Conservation (phyloP, 2,888 invertebrate genomes). For the Elmis aenea region DNA sequence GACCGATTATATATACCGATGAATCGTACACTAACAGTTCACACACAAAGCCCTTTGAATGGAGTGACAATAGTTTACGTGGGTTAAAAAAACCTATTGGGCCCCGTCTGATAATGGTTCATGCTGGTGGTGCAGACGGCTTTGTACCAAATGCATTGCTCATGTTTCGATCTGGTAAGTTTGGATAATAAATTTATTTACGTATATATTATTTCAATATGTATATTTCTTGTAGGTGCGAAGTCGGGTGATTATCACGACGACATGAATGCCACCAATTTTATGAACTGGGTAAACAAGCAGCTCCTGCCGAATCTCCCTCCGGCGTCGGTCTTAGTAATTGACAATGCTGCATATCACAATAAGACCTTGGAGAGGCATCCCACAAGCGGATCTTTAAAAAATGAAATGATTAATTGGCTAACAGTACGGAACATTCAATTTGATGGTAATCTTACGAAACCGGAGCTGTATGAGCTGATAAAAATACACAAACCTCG, state of each 20-base stretch:
- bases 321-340: background rate
- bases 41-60: no score
- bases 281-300: background rate
- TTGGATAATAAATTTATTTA: no score
- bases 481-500: constrained; percentile 5
- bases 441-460: background rate
- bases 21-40: constrained; percentile 10
- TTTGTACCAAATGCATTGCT: constrained; percentile 4
- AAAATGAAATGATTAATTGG: constrained; percentile 4
- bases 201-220: no score
- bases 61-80: no score
- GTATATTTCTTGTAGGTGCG: no score
- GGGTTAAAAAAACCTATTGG: no score
- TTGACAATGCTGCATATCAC: constrained; percentile 28
- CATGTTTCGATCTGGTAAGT: constrained; percentile 2
- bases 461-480: constrained; percentile 2
- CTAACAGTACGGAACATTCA: background rate
- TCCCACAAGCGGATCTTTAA: constrained; percentile 1
- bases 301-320: background rate
- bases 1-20: constrained; percentile 8
- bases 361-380: constrained; percentile 17
- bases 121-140: background rate
- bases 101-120: constrained; percentile 1
- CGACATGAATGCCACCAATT: constrained; percentile 1
- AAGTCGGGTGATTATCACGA: constrained; percentile 4